Base-by-base conservation (phyloP, 2,113 vertebrate genomes). In the Oryzias javanicus region DNA sequence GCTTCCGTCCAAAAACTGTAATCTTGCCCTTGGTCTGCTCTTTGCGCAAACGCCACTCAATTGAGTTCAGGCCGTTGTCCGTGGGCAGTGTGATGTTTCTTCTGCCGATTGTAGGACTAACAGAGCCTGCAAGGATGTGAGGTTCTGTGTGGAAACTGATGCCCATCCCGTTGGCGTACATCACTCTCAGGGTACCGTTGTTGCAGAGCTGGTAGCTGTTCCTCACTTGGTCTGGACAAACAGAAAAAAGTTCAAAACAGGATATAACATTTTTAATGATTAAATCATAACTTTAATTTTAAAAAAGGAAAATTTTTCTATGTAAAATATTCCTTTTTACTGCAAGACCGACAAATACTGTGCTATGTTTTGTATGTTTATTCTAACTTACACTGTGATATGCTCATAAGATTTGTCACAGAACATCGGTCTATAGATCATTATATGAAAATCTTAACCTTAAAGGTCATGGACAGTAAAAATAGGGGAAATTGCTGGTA, bases 121-220 rank as follows among this genome's bases (percentile, higher is more conserved):
- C 93, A 29, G 97, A 96, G 41, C 98, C 98, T 0, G 97, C 95
- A 19, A 98, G 91, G 80, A 99, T 95, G 73, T 99, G 98, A 14
- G 98, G 98, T 82, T 99, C 98, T 0, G 95, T 99, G 89, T 98
- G 96, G 88, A 98, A 98, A 88, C 97, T 98, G 90, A 99, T 97
- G 16, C 94, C 95, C 97, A 99, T 97, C 42, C 98, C 98, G 17
- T 99, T 98, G 82, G 98, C 97, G 12, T 99, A 98, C 94, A 96
- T 94, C 80, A 98, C 96, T 85, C 96, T 91, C 88, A 99, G 91
- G 50, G 97, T 98, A 42, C 98, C 97, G 2, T 99, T 98, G 81
- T 95, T 97, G 82, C 96, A 98, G 79, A 99, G 92, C 89, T 98
- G 96, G 90, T 98, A 99, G 91, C 94, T 98, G 93, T 98, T 99